A percentile compares a stretch with the other conserved stretches of the same genome.
Evolutionary conservation across 1,140 invertebrate species (phyloP).

Genomic region (Musca domestica): DNA sequence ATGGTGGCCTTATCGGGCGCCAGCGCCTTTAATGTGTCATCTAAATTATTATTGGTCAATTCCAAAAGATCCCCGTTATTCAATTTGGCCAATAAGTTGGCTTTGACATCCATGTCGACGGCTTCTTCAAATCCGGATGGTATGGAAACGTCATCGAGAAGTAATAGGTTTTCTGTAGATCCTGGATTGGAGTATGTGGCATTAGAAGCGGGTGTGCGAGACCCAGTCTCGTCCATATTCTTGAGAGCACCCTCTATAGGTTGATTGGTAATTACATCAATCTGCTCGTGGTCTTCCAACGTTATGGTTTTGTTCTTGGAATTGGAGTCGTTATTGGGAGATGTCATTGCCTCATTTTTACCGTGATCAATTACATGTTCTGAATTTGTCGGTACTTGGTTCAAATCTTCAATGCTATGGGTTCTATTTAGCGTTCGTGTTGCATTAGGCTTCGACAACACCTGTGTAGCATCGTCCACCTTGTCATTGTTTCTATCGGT

Average conservation of each 20-base stretch:
- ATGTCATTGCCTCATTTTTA: not conserved
- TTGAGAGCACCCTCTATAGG: not conserved
- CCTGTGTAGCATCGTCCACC: not conserved
- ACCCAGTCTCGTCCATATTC: conserved; percentile 7
- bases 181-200: conserved; percentile 29
- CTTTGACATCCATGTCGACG: conserved; percentile 5
- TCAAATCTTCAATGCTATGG: not conserved
- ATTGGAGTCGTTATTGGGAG: conserved; percentile 19
- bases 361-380: not conserved
- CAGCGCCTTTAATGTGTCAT: conserved; percentile 40
- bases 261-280: not conserved
- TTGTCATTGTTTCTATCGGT: not conserved
- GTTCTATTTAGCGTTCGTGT: not conserved
- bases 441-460: not conserved
- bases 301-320: not conserved
- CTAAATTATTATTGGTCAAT: conserved; percentile 30
- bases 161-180: conserved; percentile 40
- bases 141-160: conserved; percentile 45
- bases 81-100: not conserved
- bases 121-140: conserved; percentile 39
- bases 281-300: not conserved
- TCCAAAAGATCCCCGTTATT: not conserved
- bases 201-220: conserved; percentile 23
- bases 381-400: not conserved
- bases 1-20: conserved; percentile 41